Evolutionary conservation across 2,113 vertebrate species (phyloP).

Genomic region (Stegastes partitus): DNA sequence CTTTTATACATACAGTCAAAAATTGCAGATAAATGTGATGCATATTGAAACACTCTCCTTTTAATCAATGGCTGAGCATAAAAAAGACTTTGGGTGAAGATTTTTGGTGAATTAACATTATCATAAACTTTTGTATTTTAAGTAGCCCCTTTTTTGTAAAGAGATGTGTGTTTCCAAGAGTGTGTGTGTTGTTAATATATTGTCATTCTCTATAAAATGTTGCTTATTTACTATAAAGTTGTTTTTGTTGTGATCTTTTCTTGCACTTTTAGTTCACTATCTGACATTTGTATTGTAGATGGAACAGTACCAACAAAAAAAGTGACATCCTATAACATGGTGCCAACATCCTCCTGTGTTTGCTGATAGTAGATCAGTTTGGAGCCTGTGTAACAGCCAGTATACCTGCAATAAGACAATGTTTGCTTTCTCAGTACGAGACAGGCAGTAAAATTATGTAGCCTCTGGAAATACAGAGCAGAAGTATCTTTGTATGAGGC

Average conservation of each 20-base stretch:
- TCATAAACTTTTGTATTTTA: too few species aligned
- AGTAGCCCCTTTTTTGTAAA: too few species aligned
- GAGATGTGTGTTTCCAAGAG: too few species aligned
- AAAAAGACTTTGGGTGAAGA: too few species aligned
- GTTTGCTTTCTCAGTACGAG: slow-evolving; percentile 27
- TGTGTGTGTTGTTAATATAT: too few species aligned
- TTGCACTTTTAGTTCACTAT: slow-evolving; percentile 4
- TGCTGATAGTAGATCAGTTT: slow-evolving; percentile 23
- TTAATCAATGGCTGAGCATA: not conserved
- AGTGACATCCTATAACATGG: not conserved
- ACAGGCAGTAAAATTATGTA: not conserved
- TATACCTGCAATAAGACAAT: slow-evolving; percentile 18
- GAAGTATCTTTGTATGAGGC: not conserved
- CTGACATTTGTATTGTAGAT: not conserved
- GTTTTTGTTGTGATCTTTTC: not conserved
- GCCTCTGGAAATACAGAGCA: not conserved
- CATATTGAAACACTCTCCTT: too few species aligned
- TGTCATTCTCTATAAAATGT: not conserved
- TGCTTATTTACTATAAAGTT: not conserved
- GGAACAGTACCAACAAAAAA: not conserved
- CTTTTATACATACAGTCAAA: too few species aligned
- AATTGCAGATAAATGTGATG: too few species aligned
- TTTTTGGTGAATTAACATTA: too few species aligned
- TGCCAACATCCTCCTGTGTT: slow-evolving; percentile 21
- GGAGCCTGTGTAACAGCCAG: slow-evolving; percentile 6